phyloP scores from a whole-genome alignment of 2,888 invertebrate species.

The Andrena praecox region DNA sequence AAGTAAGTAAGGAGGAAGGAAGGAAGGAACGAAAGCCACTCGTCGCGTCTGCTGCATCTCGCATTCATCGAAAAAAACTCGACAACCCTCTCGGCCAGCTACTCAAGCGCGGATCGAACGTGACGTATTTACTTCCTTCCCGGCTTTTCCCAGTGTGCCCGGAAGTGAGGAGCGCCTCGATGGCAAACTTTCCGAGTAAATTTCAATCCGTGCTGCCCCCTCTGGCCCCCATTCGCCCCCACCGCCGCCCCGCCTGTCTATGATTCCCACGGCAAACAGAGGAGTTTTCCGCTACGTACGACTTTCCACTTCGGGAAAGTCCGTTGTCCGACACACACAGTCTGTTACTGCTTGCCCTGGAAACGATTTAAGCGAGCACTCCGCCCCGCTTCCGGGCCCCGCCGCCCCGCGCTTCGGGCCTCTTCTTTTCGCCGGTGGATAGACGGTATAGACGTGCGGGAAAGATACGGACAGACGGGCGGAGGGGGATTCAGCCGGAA shows the following conservation, averaged over 20 bases:
- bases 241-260: background rate
- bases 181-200: constrained; percentile 61
- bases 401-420: background rate
- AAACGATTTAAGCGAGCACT: constrained; percentile 57
- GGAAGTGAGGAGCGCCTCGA: constrained; percentile 31
- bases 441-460: background rate
- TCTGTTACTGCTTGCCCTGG: constrained; percentile 51
- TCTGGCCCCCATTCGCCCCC: constrained; percentile 7
- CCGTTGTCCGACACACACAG: constrained; percentile 50
- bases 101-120: constrained; percentile 54
- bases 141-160: constrained; percentile 33
- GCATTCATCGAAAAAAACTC: constrained; percentile 7
- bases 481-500: background rate
- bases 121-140: constrained; percentile 57
- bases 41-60: constrained; percentile 8
- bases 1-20: background rate
- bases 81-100: constrained; percentile 38
- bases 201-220: constrained; percentile 56
- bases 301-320: constrained; percentile 52
- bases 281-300: constrained; percentile 47
- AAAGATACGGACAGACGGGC: background rate
- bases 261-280: constrained; percentile 51
- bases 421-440: background rate
- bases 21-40: constrained; percentile 11
- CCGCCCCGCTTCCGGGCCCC: constrained; percentile 13